Percentiles rank a stretch among this genome's conserved stretches.
phyloP scores from a whole-genome alignment of 2,888 invertebrate genomes.

The Cryptosula pallasiana region DNA sequence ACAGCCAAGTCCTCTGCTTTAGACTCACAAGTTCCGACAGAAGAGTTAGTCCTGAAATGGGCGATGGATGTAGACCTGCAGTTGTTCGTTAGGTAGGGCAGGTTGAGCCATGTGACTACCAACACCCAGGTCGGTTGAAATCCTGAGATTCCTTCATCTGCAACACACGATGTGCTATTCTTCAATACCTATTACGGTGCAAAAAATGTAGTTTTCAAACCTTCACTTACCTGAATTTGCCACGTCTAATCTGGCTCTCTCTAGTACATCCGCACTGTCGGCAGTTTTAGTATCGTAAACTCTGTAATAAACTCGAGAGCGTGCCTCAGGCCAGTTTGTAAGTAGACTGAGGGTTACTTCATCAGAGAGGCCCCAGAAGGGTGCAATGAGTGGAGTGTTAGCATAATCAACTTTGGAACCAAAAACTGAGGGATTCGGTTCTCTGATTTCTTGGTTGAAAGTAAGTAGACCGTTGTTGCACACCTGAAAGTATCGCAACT shows the following conservation, averaged over 20 bases:
- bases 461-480: background rate
- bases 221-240: background rate
- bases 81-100: background rate
- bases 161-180: too few relatives aligned
- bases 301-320: background rate
- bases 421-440: background rate
- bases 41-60: background rate
- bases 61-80: background rate
- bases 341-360: background rate
- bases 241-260: background rate
- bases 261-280: background rate
- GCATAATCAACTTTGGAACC: background rate
- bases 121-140: constrained; percentile 16
- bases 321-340: background rate
- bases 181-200: too few relatives aligned
- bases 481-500: too few relatives aligned
- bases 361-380: constrained; percentile 6
- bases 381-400: background rate
- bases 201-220: too few relatives aligned
- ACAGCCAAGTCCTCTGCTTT: background rate
- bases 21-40: background rate
- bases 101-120: background rate
- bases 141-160: background rate
- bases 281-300: background rate
- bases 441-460: background rate